Evolutionary conservation across 2,888 invertebrate species (phyloP), one percentile per base, ranked within the genome.

Genomic region (Melieria picta): DNA sequence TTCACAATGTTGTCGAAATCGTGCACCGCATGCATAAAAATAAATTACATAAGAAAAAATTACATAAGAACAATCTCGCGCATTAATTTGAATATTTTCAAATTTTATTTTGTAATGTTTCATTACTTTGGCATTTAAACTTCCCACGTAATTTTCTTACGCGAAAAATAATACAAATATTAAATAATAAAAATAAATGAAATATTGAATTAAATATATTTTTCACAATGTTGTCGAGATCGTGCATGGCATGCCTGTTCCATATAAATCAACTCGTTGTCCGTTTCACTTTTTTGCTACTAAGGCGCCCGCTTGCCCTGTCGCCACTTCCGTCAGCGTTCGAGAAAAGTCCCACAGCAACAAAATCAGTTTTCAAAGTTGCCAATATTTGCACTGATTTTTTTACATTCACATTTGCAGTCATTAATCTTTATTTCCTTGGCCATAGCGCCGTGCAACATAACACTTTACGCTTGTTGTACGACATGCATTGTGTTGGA

Each of bases 61-160:
- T 48, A 2, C 7, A 50, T 10, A 50, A 50, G 0, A 50, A 11
- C 2, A 50, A 50, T 50, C 50, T 50, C 11, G 50, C 2, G 3
- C 7, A 10, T 10, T 50, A 1, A 50, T 7, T 11, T 50, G 11
- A 50, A 7, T 10, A 10, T 50, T 50, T 50, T 50, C 7, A 50
- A 50, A 50, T 50, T 50, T 50, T 50, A 11, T 50, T 50, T 50
- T 48, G 11, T 48, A 48, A 45, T 52, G n/a, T 56, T 47, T 47
- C 56, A 47, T 46, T 57, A 7, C 56, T 65, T 16, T 65, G n/a
- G 7, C 46, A 56, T 42, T 45, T 46, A 13, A n/a, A 10, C 56
- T 57, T 65, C 16, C 1, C 7, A 7, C 10, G 4, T 10, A 13
- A 9, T n/a, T 5, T 13, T 30, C 5, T 13, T 43, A 11, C 13